A percentile compares a stretch with the other conserved stretches of the same genome.
These are phyloP conservation scores for Trachelus tabidus DNA, from an alignment of 2,888 invertebrate genomes.

Conservation along the genomic window DNA sequence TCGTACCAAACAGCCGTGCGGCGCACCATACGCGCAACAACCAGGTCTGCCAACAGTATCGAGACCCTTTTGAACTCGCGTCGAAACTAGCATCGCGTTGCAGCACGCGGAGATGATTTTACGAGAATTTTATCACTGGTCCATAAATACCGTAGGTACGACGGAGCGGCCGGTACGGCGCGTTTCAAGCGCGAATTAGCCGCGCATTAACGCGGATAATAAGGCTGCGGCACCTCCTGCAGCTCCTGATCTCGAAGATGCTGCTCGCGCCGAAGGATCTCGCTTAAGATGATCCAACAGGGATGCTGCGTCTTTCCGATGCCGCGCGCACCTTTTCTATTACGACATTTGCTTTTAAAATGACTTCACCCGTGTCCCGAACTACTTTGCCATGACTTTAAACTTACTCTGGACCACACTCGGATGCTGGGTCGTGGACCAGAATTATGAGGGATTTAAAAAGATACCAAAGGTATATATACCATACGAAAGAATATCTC, in stretches of 20 bases:
- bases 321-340: neutral
- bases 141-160: slow-evolving; percentile 23
- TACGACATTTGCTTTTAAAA: neutral
- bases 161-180: slow-evolving; percentile 1
- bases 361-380: too few relatives aligned
- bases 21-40: neutral
- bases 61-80: neutral
- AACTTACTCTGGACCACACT: too few relatives aligned
- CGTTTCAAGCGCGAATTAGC: slow-evolving; percentile 11
- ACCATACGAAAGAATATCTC: too few relatives aligned
- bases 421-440: too few relatives aligned
- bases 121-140: slow-evolving; percentile 30
- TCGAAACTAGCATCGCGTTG: neutral
- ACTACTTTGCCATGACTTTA: too few relatives aligned
- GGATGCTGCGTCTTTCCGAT: neutral
- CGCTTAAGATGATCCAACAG: neutral
- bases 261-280: neutral
- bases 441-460: neutral
- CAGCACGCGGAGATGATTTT: slow-evolving; percentile 18
- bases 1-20: slow-evolving; percentile 27
- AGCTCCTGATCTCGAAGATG: neutral
- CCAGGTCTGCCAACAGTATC: too few relatives aligned
- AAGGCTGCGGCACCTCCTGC: neutral
- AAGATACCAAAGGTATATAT: too few relatives aligned
- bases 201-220: slow-evolving; percentile 9